Evolutionary conservation across 2,888 invertebrate genomes (phyloP), one percentile per base, ranked within the genome.

Genomic region (Eupithecia inturbata): DNA sequence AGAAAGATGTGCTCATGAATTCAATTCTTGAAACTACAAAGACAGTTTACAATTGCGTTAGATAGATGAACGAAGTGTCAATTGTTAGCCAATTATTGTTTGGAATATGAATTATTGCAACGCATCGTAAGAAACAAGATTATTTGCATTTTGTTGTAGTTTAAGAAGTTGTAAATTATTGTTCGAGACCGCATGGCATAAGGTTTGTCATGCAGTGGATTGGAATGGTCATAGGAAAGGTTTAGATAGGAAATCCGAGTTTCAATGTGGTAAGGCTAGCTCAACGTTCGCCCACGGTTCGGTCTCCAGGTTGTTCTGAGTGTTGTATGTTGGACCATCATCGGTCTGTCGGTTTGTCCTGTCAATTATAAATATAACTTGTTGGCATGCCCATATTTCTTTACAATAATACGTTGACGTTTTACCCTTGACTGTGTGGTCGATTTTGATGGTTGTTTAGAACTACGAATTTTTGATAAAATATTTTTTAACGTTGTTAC

Each of bases 331-430:
- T 81, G 81, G 80, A 78, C n/a, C n/a, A n/a, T 57, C 12, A 26
- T 83, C 83, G 86, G 83, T 82, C 77, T 77, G 81, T 82, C 81
- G 90, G 88, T 84, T 86, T 89, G 88, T 85, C 87, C 91, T 89
- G 94, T 94, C 94, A 93, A 94, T 93, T 94, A 93, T 71, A 36
- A n/a, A 85, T 79, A 84, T 86, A 87, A 74, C 74, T 76, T 77
- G 87, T 90, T 89, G 86, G 90, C 87, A 89, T 89, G 92, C 92
- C 92, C 92, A 92, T 90, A 88, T 91, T 91, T 89, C 89, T 89
- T 88, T 89, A 90, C 88, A 83, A 87, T 88, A 83, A 86, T 90
- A 90, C 88, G 92, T 90, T 88, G 87, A 88, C 84, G 87, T 83
- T 82, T 80, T 81, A 81, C 79, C 78, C 80, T 77, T 80, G 82